These are phyloP conservation scores for Pheosia tremula DNA, from an alignment of 2,888 invertebrate genomes.

Conservation along the genomic window DNA sequence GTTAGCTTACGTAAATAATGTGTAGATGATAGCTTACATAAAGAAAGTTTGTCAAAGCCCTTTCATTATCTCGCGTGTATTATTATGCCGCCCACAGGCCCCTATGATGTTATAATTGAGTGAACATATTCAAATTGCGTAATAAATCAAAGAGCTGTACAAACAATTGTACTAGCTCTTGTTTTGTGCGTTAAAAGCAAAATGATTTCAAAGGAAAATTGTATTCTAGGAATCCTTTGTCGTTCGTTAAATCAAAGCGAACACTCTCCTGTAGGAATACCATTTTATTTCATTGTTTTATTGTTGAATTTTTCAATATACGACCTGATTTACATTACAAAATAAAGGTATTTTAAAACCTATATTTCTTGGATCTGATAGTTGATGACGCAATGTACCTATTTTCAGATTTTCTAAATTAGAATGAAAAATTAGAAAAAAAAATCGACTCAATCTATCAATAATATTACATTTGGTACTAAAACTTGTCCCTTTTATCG, in stretches of 20 bases:
- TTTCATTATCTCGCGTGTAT: neutral
- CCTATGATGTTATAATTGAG: neutral
- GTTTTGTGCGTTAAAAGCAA: neutral
- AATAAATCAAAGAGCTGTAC: constrained; percentile 5
- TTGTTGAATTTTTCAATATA: neutral
- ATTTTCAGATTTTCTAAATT: too few species aligned
- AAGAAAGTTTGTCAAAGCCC: neutral
- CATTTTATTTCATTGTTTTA: neutral
- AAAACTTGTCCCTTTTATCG: too few species aligned
- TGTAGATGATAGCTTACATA: too few species aligned
- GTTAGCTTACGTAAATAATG: too few species aligned
- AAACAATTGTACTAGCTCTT: neutral
- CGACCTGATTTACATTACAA: neutral
- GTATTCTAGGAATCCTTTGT: constrained; percentile 14
- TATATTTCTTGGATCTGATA: neutral
- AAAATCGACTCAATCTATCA: too few species aligned
- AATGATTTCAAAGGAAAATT: constrained; percentile 20
- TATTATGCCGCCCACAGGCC: neutral
- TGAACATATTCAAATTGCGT: constrained; percentile 1
- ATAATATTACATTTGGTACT: too few species aligned
- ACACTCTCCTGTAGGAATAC: neutral
- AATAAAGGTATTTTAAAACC: neutral
- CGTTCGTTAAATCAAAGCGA: constrained; percentile 16
- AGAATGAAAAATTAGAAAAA: too few species aligned
- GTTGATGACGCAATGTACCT: neutral